A percentile compares a stretch with the other conserved stretches of the same genome.
Evolutionary conservation across 1,140 invertebrate genomes (phyloP).

Genomic region (Pseudomyrmex cubaensis): DNA sequence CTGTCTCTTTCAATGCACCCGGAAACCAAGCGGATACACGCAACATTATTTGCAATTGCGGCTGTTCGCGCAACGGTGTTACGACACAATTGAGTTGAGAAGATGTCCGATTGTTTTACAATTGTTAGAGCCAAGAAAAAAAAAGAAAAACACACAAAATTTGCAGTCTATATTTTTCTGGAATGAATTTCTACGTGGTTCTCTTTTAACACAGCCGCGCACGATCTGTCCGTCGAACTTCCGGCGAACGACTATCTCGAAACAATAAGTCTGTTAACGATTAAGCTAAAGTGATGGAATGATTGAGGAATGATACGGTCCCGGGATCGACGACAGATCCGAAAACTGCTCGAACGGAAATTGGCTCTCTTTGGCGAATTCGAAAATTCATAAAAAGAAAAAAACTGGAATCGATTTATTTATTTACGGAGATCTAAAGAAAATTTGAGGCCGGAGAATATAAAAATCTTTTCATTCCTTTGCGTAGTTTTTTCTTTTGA

Average conservation of each 20-base stretch:
- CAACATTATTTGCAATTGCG: slow-evolving; percentile 10
- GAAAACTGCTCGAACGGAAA: slow-evolving; percentile 2
- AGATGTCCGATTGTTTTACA: background rate
- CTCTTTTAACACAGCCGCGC: slow-evolving; percentile 19
- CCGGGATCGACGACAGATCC: slow-evolving; percentile 6
- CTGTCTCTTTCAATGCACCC: slow-evolving; percentile 2
- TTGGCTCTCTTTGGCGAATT: background rate
- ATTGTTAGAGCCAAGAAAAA: background rate
- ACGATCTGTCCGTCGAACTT: background rate
- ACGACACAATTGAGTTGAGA: background rate
- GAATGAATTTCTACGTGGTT: slow-evolving; percentile 29
- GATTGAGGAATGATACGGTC: slow-evolving; percentile 58
- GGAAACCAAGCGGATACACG: background rate
- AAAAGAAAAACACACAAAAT: background rate
- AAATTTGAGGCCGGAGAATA: background rate
- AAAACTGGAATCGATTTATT: background rate
- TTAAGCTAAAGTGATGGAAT: slow-evolving; percentile 41
- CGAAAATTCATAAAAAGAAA: background rate
- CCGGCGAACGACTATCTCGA: background rate
- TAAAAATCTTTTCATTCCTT: background rate
- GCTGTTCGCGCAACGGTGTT: background rate
- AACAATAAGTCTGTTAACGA: background rate
- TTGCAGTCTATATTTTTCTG: slow-evolving; percentile 6
- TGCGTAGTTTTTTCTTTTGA: no score
- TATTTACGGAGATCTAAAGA: background rate